phyloP scores from a whole-genome alignment of 2,888 invertebrate genomes.

The Carterocephalus palaemon region DNA sequence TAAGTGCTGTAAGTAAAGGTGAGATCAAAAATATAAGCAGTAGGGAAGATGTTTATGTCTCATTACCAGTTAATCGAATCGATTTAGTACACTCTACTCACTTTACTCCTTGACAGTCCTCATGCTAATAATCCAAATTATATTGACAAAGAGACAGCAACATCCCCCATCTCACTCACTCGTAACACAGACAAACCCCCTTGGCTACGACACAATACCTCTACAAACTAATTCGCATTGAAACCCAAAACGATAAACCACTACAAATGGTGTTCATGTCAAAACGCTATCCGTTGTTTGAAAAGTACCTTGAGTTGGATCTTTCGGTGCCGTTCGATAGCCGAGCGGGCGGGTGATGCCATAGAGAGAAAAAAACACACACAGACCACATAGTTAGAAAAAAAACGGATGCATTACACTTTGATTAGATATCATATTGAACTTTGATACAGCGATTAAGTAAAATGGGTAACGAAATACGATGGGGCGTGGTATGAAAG shows the following conservation, averaged over 20 bases:
- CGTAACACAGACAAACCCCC: slow-evolving; percentile 72
- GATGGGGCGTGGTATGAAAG: slow-evolving; percentile 47
- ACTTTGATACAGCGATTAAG: slow-evolving; percentile 28
- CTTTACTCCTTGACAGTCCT: too few species aligned
- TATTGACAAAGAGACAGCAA: slow-evolving; percentile 56
- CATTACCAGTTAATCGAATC: not conserved
- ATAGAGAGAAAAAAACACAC: slow-evolving; percentile 85
- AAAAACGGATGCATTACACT: slow-evolving; percentile 78
- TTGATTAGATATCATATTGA: slow-evolving; percentile 36
- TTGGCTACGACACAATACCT: slow-evolving; percentile 77
- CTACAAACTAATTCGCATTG: slow-evolving; percentile 67
- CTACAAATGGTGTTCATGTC: slow-evolving; percentile 57
- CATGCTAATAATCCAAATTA: too few species aligned
- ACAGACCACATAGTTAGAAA: slow-evolving; percentile 82
- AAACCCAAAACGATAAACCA: slow-evolving; percentile 56
- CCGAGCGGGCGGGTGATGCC: slow-evolving; percentile 82
- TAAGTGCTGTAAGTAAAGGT: slow-evolving; percentile 15
- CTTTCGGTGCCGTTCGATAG: slow-evolving; percentile 82
- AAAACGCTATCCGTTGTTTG: slow-evolving; percentile 33
- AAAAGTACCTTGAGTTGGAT: slow-evolving; percentile 75
- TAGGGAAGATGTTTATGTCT: slow-evolving; percentile 25
- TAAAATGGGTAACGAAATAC: slow-evolving; percentile 39
- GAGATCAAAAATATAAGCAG: slow-evolving; percentile 20
- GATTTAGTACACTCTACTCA: too few species aligned
- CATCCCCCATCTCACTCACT: slow-evolving; percentile 53